phyloP scores from a whole-genome alignment of 2,113 vertebrate genomes.

The Pygoscelis antarcticus region DNA sequence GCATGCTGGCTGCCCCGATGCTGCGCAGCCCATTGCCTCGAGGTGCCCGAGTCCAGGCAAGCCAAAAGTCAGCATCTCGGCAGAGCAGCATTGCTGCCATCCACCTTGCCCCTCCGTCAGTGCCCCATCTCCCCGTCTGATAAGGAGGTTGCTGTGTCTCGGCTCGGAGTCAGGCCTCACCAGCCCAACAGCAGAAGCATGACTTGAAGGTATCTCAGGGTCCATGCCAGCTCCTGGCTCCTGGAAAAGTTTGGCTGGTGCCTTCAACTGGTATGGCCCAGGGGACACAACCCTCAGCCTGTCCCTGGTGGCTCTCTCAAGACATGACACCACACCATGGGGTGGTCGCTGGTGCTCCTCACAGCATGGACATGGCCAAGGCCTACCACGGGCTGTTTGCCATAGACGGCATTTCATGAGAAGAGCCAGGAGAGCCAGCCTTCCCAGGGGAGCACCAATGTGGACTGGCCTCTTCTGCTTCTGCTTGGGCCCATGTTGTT shows the following conservation, averaged over 20 bases:
- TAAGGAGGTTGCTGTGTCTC: background rate
- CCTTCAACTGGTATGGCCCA: background rate
- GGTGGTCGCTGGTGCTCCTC: background rate
- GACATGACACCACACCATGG: background rate
- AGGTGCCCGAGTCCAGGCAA: background rate
- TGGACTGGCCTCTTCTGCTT: background rate
- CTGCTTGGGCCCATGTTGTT: background rate
- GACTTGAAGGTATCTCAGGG: background rate
- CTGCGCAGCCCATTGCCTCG: background rate
- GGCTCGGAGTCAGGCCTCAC: background rate
- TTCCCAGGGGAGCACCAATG: background rate
- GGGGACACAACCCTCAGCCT: background rate
- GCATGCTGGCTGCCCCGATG: rapidly evolving
- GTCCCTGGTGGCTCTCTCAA: background rate
- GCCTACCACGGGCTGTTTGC: background rate
- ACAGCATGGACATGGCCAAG: background rate
- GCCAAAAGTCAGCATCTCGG: background rate
- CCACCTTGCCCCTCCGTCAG: background rate
- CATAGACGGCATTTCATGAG: background rate
- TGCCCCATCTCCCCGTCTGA: too few species aligned
- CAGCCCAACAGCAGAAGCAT: background rate
- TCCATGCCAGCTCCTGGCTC: background rate
- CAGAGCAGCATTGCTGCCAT: background rate
- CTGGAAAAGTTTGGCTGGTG: background rate
- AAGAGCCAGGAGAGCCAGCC: background rate